Base-by-base conservation (phyloP, 2,113 vertebrate genomes). In the Tringa solitaria region DNA sequence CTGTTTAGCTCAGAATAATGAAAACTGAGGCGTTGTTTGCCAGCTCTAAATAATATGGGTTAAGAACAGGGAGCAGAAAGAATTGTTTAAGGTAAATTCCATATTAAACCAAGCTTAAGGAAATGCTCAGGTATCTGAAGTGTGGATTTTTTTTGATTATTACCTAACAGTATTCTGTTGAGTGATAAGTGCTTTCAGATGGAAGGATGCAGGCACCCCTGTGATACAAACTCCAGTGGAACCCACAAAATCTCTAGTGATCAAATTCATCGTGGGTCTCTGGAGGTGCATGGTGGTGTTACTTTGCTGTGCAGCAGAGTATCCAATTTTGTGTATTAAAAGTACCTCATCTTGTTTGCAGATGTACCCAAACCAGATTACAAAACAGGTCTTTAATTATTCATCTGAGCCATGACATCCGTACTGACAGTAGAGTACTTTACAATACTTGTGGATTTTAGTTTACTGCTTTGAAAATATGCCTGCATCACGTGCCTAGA, bases 301-400 rank as follows among this genome's bases (percentile, higher is more conserved):
- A 68, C 53, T 92, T 87, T 50, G 45, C 63, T 80, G 2, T 16
- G 28, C 28, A 46, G 30, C 21, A 57, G 27, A 70, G 9, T 45
- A 54, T 37, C 41, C 17, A 6, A 7, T 83, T 93, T 74, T 65
- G 13, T 86, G 45, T 56, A 43, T 83, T 69, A 14, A 5, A 69
- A 77, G 39, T 39, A 69, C 14, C 14, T 61, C 73, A 12, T 57
- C 24, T 53, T 88, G 56, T 85, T 92, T 69, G 63, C 59, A n/a
- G 59, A 21, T 0, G 0, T 54, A 54, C 14, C 35, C 41, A 54
- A 81, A 67, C 4, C 22, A 32, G 0, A 0, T 50, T 50, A 7
- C 56, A 33, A 30, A 87, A 27, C 21, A 82, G 16, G 33, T 87
- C 22, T 48, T 5, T 39, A 28, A 56, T 6, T 64, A 10, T 30